Percentiles rank a stretch among this genome's conserved stretches.
Evolutionary conservation across 2,888 invertebrate genomes (phyloP).

Genomic region (Lasioglossum figueresi): DNA sequence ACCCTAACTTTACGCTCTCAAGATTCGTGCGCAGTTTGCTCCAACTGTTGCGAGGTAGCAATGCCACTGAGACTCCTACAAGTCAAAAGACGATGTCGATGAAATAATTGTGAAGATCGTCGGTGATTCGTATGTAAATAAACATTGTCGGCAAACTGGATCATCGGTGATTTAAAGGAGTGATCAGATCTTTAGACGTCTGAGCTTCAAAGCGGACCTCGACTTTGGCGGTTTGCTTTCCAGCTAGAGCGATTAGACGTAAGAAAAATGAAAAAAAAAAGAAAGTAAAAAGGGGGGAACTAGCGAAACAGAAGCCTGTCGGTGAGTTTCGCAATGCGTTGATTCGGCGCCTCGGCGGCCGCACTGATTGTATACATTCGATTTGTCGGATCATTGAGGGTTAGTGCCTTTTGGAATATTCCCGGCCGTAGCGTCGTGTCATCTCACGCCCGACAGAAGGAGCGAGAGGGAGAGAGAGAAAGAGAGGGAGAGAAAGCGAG

Average conservation of each 20-base stretch:
- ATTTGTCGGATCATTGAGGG: conserved; percentile 70
- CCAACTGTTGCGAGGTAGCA: too few species aligned
- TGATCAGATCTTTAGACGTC: conserved; percentile 33
- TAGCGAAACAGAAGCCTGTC: conserved; percentile 30
- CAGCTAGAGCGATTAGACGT: conserved; percentile 38
- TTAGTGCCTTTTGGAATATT: conserved; percentile 77
- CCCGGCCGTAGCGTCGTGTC: conserved; percentile 64
- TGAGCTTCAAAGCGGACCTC: conserved; percentile 25
- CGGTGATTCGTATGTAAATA: neutral
- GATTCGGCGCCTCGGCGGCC: conserved; percentile 39
- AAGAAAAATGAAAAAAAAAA: conserved; percentile 9
- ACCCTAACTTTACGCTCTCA: too few species aligned
- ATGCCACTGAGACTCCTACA: neutral
- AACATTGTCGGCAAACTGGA: neutral
- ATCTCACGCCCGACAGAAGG: conserved; percentile 54
- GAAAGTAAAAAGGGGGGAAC: neutral
- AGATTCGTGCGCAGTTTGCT: too few species aligned
- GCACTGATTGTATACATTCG: conserved; percentile 70
- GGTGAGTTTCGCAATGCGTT: conserved; percentile 14
- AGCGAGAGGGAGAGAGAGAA: neutral
- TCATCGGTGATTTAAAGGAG: neutral
- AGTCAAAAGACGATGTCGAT: neutral
- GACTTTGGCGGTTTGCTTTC: conserved; percentile 47
- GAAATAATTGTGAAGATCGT: neutral
- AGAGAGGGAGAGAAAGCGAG: neutral